Evolutionary conservation across 2,888 invertebrate species (phyloP), one percentile per base, ranked within the genome.

Genomic region (Spialia ferax): DNA sequence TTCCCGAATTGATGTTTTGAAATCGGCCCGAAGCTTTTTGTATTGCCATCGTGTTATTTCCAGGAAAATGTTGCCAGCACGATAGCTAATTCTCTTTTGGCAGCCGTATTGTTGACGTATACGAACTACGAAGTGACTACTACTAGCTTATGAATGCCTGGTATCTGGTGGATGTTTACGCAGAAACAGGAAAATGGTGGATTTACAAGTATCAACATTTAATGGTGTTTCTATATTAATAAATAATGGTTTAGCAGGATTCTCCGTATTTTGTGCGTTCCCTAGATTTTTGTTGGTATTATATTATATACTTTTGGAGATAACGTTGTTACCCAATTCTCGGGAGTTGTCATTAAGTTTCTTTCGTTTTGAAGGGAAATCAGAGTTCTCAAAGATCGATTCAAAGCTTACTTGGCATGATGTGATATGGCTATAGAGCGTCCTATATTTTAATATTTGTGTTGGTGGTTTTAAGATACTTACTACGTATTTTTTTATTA

Each of bases 1-100:
- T 81, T 81, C 83, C 84, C 76, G 84, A 83, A 84, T 87, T 83
- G 86, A 82, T 83, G 87, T 86, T 91, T 86, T 82, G 84, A 86
- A 86, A 86, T 86, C 85, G 84, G 23, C 81, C 79, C 77, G 73
- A 74, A 76, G 77, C 78, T 82, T 84, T 81, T 81, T 79, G 79
- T 71, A 71, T 70, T 71, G 69, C 70, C 71, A 72, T 70, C 70
- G 73, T 69, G 70, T 70, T 73, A 71, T 73, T 68, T 73, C 71
- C 69, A 60, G 69, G 69, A 74, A 74, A 68, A 55, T 60, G 60
- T 45, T 61, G 42, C 60, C 45, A 22, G 68, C 45, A 29, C 50
- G 63, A 63, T 68, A 42, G 23, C 59, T 65, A 54, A 67, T 61
- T 67, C 61, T 32, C 60, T 60, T 42, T 66, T 66, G 66, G 66